These are phyloP conservation scores for Pteropus rufus DNA, from an alignment of 2,797 vertebrate genomes.

Conservation along the genomic window DNA sequence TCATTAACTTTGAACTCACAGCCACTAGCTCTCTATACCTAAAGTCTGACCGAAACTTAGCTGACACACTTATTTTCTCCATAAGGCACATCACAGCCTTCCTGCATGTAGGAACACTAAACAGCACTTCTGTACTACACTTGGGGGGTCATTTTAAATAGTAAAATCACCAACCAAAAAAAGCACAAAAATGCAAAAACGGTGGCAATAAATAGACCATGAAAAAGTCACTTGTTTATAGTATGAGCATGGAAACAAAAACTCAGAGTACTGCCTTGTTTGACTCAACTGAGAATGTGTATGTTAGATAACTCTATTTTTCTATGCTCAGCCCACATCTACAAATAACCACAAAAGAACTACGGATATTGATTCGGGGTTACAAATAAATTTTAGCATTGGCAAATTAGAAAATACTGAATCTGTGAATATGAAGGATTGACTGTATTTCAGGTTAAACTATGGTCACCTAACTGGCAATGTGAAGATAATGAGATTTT, in stretches of 20 bases:
- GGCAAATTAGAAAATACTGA: neutral
- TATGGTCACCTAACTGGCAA: neutral
- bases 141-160: neutral
- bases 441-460: conserved; percentile 6
- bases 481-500: neutral
- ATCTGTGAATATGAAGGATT: neutral
- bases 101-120: neutral
- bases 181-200: neutral
- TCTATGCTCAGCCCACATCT: neutral
- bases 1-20: neutral
- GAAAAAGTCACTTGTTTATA: neutral
- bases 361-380: neutral
- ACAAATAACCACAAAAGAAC: neutral
- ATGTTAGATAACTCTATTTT: neutral
- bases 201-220: neutral
- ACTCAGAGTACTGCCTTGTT: neutral
- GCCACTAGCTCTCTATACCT: neutral
- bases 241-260: neutral
- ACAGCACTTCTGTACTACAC: neutral
- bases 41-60: neutral
- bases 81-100: neutral
- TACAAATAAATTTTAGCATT: neutral
- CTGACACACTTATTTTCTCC: neutral
- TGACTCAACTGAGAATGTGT: fast-evolving
- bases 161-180: neutral